Evolutionary conservation across 2,888 invertebrate species (phyloP).

Genomic region (Zele albiditarsus): DNA sequence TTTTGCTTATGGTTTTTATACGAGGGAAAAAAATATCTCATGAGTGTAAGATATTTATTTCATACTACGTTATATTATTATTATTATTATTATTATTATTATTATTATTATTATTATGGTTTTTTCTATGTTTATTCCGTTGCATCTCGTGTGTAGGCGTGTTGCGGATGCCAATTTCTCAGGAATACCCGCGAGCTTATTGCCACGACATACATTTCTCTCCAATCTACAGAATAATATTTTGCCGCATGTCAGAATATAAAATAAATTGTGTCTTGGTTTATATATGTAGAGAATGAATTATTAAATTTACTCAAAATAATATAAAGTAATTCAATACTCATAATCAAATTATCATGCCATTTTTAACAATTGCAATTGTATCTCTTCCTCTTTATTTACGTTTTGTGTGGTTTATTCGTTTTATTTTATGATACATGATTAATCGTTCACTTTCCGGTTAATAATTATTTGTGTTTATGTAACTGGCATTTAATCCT

Average conservation of each 20-base stretch:
- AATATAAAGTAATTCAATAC: neutral
- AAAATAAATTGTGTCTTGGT: neutral
- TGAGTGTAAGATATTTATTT: neutral
- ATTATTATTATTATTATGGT: neutral
- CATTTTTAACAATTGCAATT: neutral
- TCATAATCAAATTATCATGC: neutral
- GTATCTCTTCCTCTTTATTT: neutral
- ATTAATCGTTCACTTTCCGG: constrained; percentile 7
- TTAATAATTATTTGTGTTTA: constrained; percentile 29
- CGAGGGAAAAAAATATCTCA: neutral
- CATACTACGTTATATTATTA: neutral
- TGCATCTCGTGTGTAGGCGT: constrained; percentile 18
- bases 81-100: neutral
- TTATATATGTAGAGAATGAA: neutral
- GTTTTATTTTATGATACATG: neutral
- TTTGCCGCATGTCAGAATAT: neutral
- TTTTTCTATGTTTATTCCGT: neutral
- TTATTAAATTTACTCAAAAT: neutral
- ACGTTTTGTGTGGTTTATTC: neutral
- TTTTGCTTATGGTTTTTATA: neutral
- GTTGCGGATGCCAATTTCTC: constrained; percentile 20
- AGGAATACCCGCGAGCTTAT: constrained; percentile 3
- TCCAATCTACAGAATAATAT: neutral
- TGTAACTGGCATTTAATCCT: constrained; percentile 39
- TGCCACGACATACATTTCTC: constrained; percentile 19